Conservation (phyloP, 1,140 invertebrate species). For the Sitobion miscanthi region DNA sequence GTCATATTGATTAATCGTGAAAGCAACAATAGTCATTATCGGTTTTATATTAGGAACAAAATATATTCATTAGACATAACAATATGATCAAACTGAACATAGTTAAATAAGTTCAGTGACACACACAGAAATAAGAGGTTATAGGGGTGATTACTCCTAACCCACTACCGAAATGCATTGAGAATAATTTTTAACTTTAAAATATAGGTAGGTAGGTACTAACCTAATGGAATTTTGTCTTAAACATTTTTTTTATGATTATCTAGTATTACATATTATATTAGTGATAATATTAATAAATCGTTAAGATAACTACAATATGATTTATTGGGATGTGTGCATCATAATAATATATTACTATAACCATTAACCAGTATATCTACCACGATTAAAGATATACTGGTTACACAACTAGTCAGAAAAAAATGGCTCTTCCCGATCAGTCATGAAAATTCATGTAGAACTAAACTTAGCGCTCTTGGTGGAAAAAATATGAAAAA, state of each 20-base stretch:
- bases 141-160: rapidly evolving
- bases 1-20: conserved; percentile 4
- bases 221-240: background rate
- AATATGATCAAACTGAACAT: background rate
- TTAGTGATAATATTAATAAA: background rate
- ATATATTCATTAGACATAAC: background rate
- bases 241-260: background rate
- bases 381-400: too few species aligned
- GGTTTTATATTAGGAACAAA: background rate
- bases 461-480: too few species aligned
- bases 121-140: background rate
- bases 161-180: background rate
- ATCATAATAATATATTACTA: background rate
- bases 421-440: too few species aligned
- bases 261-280: background rate
- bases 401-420: too few species aligned
- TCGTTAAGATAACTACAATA: background rate
- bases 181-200: background rate
- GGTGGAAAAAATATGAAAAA: too few species aligned
- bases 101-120: background rate
- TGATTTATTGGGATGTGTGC: background rate
- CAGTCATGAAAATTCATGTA: too few species aligned
- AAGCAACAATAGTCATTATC: background rate
- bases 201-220: background rate
- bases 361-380: too few species aligned